Evolutionary conservation across 2,113 vertebrate species (phyloP).

Genomic region (Gnathonemus echidnorhynchus): DNA sequence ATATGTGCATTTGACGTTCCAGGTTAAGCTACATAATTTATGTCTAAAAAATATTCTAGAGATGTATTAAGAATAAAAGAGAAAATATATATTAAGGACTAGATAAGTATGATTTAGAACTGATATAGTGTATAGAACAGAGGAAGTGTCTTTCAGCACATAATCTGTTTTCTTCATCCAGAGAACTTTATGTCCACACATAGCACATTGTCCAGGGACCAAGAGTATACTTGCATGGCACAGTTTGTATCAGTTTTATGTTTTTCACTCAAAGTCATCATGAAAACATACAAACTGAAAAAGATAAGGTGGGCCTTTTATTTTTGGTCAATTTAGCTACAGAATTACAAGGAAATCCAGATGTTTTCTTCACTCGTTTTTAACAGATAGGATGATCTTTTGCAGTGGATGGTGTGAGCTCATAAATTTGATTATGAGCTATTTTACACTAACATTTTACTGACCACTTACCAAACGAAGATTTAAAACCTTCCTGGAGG

Average conservation of each 20-base stretch:
- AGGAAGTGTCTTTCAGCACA: neutral
- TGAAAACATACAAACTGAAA: neutral
- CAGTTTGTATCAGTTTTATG: neutral
- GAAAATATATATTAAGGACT: neutral
- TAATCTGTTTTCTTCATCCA: neutral
- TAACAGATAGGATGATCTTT: neutral
- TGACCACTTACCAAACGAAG: constrained; percentile 52
- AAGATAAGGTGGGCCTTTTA: neutral
- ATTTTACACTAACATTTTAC: constrained; percentile 37
- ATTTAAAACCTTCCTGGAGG: constrained; percentile 15
- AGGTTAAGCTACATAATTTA: neutral
- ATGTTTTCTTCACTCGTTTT: neutral
- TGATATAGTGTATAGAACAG: neutral
- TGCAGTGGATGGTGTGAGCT: neutral
- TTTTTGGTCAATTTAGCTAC: neutral
- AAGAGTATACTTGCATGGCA: neutral
- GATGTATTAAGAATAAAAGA: neutral
- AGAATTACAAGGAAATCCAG: neutral
- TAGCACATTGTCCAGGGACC: neutral
- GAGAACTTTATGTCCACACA: neutral
- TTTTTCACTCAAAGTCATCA: neutral
- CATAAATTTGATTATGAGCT: constrained; percentile 25
- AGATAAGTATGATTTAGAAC: neutral
- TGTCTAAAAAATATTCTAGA: neutral
- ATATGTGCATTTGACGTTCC: neutral